Conservation (phyloP, 2,888 invertebrate species). For the Drosophila formosana region DNA sequence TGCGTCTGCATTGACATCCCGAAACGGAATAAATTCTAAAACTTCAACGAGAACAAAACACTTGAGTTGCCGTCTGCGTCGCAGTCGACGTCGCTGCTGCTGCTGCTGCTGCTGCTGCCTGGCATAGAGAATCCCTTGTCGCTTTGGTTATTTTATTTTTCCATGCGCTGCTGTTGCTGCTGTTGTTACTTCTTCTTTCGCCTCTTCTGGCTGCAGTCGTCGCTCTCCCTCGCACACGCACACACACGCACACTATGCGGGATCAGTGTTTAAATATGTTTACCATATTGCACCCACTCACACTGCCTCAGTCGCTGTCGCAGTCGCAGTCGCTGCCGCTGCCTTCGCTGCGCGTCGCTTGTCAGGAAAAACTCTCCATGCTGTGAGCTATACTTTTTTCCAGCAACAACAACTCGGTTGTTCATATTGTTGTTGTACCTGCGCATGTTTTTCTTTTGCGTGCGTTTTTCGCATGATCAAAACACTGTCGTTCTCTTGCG, state of each 20-base stretch:
- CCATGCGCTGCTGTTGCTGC: slow-evolving; percentile 53
- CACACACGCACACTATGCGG: slow-evolving; percentile 51
- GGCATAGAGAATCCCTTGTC: slow-evolving; percentile 66
- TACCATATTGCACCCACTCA: slow-evolving; percentile 83
- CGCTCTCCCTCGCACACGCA: slow-evolving; percentile 53
- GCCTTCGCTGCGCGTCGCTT: slow-evolving; percentile 36
- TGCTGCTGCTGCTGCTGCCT: slow-evolving; percentile 41
- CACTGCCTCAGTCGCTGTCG: slow-evolving; percentile 28
- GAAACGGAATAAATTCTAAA: slow-evolving; percentile 84
- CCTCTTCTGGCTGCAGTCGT: slow-evolving; percentile 45
- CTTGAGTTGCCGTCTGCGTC: slow-evolving; percentile 46
- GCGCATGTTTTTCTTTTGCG: slow-evolving; percentile 76
- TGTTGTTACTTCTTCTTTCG: slow-evolving; percentile 50
- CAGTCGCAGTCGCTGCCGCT: slow-evolving; percentile 17
- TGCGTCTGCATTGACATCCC: slow-evolving; percentile 84
- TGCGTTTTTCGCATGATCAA: slow-evolving; percentile 81
- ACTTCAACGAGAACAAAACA: slow-evolving; percentile 81
- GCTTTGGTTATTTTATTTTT: slow-evolving; percentile 68
- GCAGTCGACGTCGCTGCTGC: slow-evolving; percentile 14
- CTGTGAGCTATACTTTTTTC: slow-evolving; percentile 65
- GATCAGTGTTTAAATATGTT: slow-evolving; percentile 77
- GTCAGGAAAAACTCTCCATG: slow-evolving; percentile 51
- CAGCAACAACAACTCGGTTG: slow-evolving; percentile 36
- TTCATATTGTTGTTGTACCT: slow-evolving; percentile 58
- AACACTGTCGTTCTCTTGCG: slow-evolving; percentile 52